Evolutionary conservation across 2,797 vertebrate genomes (phyloP).

Genomic region (Xyrichtys novacula): DNA sequence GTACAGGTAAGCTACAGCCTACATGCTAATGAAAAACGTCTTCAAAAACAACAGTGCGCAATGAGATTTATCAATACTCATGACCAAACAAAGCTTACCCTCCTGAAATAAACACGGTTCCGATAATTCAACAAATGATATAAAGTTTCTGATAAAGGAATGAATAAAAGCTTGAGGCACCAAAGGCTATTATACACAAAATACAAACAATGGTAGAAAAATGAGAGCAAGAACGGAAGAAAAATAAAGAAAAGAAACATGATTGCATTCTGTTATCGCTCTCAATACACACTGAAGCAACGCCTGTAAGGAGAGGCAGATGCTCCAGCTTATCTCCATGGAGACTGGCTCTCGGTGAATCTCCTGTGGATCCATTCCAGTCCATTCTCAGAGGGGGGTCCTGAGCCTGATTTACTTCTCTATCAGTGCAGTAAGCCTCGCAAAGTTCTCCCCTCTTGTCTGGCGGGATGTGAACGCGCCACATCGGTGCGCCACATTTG

Average conservation of each 20-base stretch:
- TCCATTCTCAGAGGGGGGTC: slow-evolving; percentile 30
- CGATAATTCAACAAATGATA: slow-evolving; percentile 66
- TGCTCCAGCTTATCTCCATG: slow-evolving; percentile 42
- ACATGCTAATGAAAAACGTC: slow-evolving; percentile 27
- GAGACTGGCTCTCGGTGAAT: slow-evolving; percentile 50
- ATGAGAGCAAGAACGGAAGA: slow-evolving; percentile 57
- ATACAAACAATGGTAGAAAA: slow-evolving; percentile 70
- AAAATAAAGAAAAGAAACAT: slow-evolving; percentile 40
- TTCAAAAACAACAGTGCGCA: slow-evolving; percentile 59
- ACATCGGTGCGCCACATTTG: slow-evolving; percentile 57
- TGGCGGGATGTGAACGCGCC: slow-evolving; percentile 32
- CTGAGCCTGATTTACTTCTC: slow-evolving; percentile 13
- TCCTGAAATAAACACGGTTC: slow-evolving; percentile 60
- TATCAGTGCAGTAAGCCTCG: slow-evolving; percentile 43
- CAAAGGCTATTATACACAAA: slow-evolving; percentile 82
- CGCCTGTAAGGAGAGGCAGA: slow-evolving; percentile 33
- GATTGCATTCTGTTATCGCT: slow-evolving; percentile 57
- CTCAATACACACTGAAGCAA: slow-evolving; percentile 60
- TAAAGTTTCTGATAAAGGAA: slow-evolving; percentile 83
- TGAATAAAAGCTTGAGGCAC: slow-evolving; percentile 88
- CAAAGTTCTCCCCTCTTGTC: slow-evolving; percentile 45
- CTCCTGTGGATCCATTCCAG: slow-evolving; percentile 40
- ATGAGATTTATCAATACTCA: slow-evolving; percentile 29
- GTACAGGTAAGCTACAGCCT: slow-evolving; percentile 38
- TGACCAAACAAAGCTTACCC: slow-evolving; percentile 59